phyloP scores from a whole-genome alignment of 2,797 vertebrate genomes.

The Eurystomus glaucurus region DNA sequence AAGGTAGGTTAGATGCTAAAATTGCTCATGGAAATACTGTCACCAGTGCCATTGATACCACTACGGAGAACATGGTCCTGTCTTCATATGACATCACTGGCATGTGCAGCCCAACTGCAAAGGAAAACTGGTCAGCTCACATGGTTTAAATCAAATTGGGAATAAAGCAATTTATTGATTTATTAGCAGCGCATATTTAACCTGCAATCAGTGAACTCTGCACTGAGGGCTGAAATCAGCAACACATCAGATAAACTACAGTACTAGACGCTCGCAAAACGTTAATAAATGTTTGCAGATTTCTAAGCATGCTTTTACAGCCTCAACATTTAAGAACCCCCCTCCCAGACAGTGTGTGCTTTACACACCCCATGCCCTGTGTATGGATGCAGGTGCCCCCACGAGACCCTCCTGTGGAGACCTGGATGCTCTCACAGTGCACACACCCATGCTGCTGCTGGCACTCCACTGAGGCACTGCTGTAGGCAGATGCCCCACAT shows the following conservation, averaged over 20 bases:
- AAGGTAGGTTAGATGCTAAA: not conserved
- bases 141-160: not conserved
- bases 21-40: not conserved
- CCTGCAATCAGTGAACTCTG: not conserved
- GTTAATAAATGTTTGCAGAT: not conserved
- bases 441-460: fast-evolving
- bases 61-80: not conserved
- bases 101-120: not conserved
- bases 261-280: not conserved
- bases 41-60: not conserved
- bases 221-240: not conserved
- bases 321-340: fast-evolving
- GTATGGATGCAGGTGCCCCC: not conserved
- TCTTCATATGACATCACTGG: not conserved
- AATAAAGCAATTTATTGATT: not conserved
- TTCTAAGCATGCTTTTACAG: not conserved
- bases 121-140: not conserved
- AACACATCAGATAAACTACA: not conserved
- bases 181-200: not conserved
- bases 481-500: fast-evolving
- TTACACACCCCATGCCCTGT: fast-evolving
- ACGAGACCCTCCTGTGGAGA: not conserved
- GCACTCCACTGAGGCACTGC: not conserved
- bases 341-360: not conserved
- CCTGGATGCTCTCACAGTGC: fast-evolving